Evolutionary conservation across 2,888 invertebrate species (phyloP).

Genomic region (Eupithecia inturbata): DNA sequence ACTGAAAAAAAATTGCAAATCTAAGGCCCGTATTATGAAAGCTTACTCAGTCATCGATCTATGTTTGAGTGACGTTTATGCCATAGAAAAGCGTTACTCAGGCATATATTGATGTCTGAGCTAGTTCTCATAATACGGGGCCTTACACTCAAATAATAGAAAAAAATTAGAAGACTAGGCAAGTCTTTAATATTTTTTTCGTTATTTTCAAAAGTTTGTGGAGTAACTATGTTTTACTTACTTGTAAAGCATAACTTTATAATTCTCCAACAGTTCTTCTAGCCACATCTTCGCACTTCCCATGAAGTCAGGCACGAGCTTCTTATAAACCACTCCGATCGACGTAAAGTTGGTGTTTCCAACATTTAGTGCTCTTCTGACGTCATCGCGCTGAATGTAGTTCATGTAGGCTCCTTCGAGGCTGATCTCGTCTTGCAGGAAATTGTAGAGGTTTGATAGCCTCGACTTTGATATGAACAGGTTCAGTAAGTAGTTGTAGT

Average conservation of each 20-base stretch:
- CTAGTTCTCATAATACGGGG: too few species aligned
- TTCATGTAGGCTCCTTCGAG: conserved; percentile 72
- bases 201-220: not conserved
- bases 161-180: too few species aligned
- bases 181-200: not conserved
- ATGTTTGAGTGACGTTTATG: too few species aligned
- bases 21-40: too few species aligned
- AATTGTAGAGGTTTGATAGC: conserved; percentile 80
- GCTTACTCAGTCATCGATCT: too few species aligned
- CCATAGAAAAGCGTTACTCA: too few species aligned
- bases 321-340: conserved; percentile 78
- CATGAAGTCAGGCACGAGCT: conserved; percentile 82
- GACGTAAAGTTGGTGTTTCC: conserved; percentile 80
- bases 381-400: conserved; percentile 73
- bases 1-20: too few species aligned
- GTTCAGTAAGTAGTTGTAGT: conserved; percentile 78
- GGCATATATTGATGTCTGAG: too few species aligned
- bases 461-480: conserved; percentile 74
- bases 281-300: conserved; percentile 84
- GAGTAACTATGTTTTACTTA: conserved; percentile 56
- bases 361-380: conserved; percentile 80
- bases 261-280: conserved; percentile 81
- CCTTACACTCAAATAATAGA: too few species aligned
- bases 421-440: conserved; percentile 69
- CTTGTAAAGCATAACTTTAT: conserved; percentile 85